phyloP scores from a whole-genome alignment of 2,888 invertebrate species.

The Callyntrura sp. region DNA sequence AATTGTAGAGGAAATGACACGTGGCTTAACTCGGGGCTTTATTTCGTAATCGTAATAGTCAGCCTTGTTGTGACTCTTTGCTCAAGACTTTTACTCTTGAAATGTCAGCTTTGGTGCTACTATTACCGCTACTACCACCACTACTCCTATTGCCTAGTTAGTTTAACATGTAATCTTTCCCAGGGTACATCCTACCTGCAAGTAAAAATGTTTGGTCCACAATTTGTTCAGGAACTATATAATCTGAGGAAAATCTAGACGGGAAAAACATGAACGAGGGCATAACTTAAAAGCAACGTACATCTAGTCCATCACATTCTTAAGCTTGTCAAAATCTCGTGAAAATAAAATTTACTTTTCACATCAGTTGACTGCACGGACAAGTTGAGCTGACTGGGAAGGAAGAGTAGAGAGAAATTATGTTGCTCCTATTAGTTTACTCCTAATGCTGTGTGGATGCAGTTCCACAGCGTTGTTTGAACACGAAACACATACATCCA shows the following conservation, averaged over 20 bases:
- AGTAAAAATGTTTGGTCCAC: conserved; percentile 17
- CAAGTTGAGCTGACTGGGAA: conserved; percentile 8
- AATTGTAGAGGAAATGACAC: conserved; percentile 33
- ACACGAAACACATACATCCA: background rate
- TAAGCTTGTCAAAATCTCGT: conserved; percentile 34
- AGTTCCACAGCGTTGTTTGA: too few relatives aligned
- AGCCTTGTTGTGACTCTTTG: conserved; percentile 42
- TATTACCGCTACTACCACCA: background rate
- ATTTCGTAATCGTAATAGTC: conserved; percentile 54
- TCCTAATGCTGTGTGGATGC: too few relatives aligned
- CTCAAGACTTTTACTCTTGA: conserved; percentile 54
- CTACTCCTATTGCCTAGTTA: background rate
- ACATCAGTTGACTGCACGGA: conserved; percentile 17
- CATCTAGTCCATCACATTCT: conserved; percentile 27
- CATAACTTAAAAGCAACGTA: background rate
- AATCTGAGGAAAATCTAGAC: conserved; percentile 15
- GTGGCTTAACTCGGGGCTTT: conserved; percentile 51
- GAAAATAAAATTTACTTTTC: conserved; percentile 40
- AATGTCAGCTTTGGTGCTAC: conserved; percentile 16
- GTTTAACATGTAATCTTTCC: background rate
- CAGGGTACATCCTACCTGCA: background rate
- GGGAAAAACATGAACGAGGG: background rate
- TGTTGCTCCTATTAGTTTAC: too few relatives aligned
- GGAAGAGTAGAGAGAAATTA: too few relatives aligned
- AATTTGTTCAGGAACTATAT: conserved; percentile 21